A percentile compares a stretch with the other conserved stretches of the same genome.
Evolutionary conservation across 2,113 vertebrate genomes (phyloP).

Genomic region (Spea multiplicata): DNA sequence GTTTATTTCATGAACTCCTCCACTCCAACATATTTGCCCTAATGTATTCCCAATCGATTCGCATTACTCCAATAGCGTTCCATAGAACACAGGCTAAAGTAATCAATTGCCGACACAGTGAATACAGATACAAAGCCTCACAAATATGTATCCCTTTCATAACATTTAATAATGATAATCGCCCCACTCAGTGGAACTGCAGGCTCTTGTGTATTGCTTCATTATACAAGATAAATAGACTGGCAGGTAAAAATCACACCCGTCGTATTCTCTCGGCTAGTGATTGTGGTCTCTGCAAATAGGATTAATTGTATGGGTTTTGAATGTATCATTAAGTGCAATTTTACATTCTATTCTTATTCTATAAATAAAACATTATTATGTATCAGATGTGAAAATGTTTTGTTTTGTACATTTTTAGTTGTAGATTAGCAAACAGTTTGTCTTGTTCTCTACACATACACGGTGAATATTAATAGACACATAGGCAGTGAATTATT

Average conservation of each 20-base stretch:
- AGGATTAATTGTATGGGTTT: too few relatives aligned
- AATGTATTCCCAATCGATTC: slow-evolving; percentile 47
- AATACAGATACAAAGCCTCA: slow-evolving; percentile 20
- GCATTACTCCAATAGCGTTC: slow-evolving; percentile 27
- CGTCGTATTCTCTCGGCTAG: not conserved
- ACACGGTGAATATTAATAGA: too few relatives aligned
- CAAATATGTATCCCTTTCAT: slow-evolving; percentile 27
- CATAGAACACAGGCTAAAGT: slow-evolving; percentile 7
- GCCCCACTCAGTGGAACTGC: slow-evolving; percentile 11
- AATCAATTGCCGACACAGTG: slow-evolving; percentile 26
- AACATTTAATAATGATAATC: slow-evolving; percentile 29
- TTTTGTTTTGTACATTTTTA: too few relatives aligned
- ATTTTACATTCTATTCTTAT: too few relatives aligned
- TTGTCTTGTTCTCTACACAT: too few relatives aligned
- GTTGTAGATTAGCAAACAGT: too few relatives aligned
- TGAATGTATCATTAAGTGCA: too few relatives aligned
- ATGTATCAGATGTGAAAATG: too few relatives aligned
- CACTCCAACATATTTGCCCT: slow-evolving; percentile 28
- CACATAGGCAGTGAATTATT: too few relatives aligned
- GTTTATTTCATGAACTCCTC: slow-evolving; percentile 41
- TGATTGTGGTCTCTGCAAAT: not conserved
- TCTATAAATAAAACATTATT: too few relatives aligned
- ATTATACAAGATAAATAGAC: slow-evolving; percentile 27
- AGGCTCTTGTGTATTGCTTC: slow-evolving; percentile 10
- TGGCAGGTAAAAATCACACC: slow-evolving; percentile 15